Conservation (phyloP, 2,797 vertebrate genomes). For the Discoglossus pictus region DNA sequence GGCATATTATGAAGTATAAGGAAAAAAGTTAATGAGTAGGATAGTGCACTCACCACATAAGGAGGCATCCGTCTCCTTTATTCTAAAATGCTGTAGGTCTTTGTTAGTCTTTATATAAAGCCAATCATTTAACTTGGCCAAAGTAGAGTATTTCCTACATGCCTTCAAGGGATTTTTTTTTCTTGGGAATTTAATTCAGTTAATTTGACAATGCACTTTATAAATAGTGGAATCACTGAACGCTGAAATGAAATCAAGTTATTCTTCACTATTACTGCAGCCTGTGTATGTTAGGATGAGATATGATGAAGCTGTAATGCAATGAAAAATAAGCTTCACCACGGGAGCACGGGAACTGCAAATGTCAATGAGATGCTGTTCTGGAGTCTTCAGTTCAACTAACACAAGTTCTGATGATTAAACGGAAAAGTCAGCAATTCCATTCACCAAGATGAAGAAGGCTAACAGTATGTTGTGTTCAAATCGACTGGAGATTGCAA, state of each 20-base stretch:
- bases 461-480: too few relatives aligned
- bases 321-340: conserved; percentile 22
- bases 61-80: too few relatives aligned
- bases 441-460: not conserved
- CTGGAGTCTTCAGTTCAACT: conserved; percentile 9
- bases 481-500: too few relatives aligned
- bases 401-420: conserved; percentile 31
- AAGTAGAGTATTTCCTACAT: too few relatives aligned
- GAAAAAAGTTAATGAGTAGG: too few relatives aligned
- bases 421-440: conserved; percentile 13
- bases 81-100: too few relatives aligned
- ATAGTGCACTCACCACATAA: too few relatives aligned
- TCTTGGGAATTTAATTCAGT: not conserved
- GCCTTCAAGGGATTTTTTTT: not conserved
- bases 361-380: conserved; percentile 28
- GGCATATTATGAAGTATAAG: too few relatives aligned
- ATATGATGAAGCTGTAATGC: conserved; percentile 28
- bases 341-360: conserved; percentile 6
- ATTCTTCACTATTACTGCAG: conserved; percentile 13
- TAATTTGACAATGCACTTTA: not conserved
- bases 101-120: too few relatives aligned
- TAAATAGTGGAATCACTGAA: conserved; percentile 1
- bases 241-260: conserved; percentile 1
- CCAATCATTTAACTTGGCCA: too few relatives aligned
- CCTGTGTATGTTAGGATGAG: conserved; percentile 7